Evolutionary conservation across 1,140 invertebrate species (phyloP).

Genomic region (Chrysomallon squamiferum): DNA sequence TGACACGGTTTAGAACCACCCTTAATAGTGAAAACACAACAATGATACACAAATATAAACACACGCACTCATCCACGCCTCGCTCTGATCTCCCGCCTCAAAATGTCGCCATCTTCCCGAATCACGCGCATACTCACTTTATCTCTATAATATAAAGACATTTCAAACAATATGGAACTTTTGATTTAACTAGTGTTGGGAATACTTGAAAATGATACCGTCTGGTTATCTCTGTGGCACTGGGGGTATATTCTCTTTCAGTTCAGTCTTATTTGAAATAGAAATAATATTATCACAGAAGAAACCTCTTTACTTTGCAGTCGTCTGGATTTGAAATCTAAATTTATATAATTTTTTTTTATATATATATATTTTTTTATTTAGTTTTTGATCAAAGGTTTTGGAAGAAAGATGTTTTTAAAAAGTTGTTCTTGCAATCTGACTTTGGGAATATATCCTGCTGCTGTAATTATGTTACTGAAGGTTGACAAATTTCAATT

Average conservation of each 20-base stretch:
- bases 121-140: background rate
- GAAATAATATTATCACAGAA: background rate
- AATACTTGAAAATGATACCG: slow-evolving; percentile 3
- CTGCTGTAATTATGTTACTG: too few species aligned
- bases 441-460: too few species aligned
- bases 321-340: background rate
- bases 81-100: too few species aligned
- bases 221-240: background rate
- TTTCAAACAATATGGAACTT: background rate
- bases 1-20: slow-evolving; percentile 7
- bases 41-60: background rate
- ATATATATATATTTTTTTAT: background rate
- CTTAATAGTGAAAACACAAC: background rate
- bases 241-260: background rate
- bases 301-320: background rate
- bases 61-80: too few species aligned
- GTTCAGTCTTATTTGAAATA: background rate
- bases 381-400: background rate
- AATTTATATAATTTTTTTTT: background rate
- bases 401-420: too few species aligned
- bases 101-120: background rate
- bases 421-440: too few species aligned
- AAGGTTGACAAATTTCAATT: too few species aligned
- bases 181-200: slow-evolving; percentile 3
- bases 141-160: slow-evolving; percentile 2